phyloP scores from a whole-genome alignment of 1,140 invertebrate species.

The Eriosoma lanigerum region DNA sequence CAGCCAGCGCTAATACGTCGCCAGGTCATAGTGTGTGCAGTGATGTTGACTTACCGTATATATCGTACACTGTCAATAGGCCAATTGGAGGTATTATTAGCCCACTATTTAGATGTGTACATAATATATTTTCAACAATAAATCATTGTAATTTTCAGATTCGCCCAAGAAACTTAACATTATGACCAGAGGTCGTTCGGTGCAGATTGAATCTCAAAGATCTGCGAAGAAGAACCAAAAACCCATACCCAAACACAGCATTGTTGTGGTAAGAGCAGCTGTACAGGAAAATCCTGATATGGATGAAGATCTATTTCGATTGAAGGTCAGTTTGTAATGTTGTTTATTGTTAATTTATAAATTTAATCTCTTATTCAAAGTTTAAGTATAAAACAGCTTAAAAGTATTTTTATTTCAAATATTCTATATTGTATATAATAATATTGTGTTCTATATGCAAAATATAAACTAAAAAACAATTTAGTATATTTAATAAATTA shows the following conservation, averaged over 20 bases:
- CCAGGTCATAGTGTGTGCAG: conserved; percentile 85
- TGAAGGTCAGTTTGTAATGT: conserved; percentile 3
- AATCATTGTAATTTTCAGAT: conserved; percentile 22
- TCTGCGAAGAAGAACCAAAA: not conserved
- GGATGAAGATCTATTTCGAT: conserved; percentile 7
- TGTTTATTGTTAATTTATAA: no score
- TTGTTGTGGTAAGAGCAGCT: conserved; percentile 46
- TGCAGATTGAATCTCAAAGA: not conserved
- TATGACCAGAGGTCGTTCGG: not conserved
- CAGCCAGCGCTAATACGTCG: conserved; percentile 65
- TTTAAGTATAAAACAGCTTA: no score
- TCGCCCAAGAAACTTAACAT: conserved; percentile 39
- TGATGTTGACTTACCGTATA: conserved; percentile 88
- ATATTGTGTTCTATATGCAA: no score
- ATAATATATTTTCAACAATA: no score
- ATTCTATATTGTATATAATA: no score
- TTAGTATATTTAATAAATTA: no score
- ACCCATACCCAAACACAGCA: conserved; percentile 34
- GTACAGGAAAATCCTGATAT: conserved; percentile 13
- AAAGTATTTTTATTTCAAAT: no score
- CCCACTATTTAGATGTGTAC: no score
- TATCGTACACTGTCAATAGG: conserved; percentile 89
- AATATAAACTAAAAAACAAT: no score
- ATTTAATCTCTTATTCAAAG: no score
- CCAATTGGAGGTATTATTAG: conserved; percentile 74